A percentile compares a stretch with the other conserved stretches of the same genome.
Evolutionary conservation across 2,113 vertebrate genomes (phyloP).

Genomic region (Anguilla rostrata): DNA sequence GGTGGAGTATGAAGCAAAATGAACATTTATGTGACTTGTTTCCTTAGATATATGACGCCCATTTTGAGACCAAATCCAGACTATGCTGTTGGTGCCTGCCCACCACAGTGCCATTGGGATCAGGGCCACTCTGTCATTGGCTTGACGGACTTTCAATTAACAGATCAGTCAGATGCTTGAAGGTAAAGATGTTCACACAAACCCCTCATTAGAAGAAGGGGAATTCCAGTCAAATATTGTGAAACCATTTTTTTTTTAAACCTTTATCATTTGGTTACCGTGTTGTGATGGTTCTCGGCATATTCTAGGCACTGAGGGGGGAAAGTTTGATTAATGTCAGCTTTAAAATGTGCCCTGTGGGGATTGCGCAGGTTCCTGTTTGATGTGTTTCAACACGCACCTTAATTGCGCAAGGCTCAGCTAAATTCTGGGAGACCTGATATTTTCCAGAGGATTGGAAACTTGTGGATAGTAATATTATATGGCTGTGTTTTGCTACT

Average conservation of each 20-base stretch:
- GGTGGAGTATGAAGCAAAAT: neutral
- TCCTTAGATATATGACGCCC: neutral
- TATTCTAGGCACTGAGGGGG: too few relatives aligned
- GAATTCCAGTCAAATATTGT: neutral
- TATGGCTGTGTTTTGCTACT: neutral
- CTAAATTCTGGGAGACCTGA: neutral
- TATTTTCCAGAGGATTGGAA: neutral
- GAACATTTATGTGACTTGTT: neutral
- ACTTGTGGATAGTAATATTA: neutral
- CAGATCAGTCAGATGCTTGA: neutral
- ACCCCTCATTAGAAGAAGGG: neutral
- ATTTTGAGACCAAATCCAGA: neutral
- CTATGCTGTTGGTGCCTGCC: neutral
- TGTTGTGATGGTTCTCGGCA: neutral
- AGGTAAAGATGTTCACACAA: neutral
- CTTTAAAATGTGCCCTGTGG: neutral
- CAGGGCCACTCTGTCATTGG: neutral
- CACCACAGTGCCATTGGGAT: neutral
- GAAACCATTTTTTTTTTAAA: neutral
- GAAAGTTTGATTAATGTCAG: neutral
- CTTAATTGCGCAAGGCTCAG: neutral
- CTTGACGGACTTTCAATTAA: neutral
- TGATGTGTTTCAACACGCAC: neutral
- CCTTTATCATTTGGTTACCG: neutral
- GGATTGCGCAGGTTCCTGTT: neutral